Base-by-base conservation (phyloP, 2,888 invertebrate species). In the Monoplex corrugatus region DNA sequence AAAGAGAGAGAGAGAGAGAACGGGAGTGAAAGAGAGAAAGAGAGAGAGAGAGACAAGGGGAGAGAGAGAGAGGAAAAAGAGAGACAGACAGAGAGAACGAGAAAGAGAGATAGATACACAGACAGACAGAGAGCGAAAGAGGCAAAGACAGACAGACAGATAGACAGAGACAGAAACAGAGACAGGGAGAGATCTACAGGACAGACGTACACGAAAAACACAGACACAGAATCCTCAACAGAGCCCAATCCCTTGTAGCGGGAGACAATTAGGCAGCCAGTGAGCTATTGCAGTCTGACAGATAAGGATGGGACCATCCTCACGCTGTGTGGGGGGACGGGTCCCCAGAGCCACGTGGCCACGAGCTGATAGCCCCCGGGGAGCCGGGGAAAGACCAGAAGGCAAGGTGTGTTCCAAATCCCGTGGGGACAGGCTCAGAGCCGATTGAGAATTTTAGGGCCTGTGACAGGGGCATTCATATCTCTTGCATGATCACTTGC, bases 21-120 rank as follows among this genome's bases (percentile, higher is more conserved):
- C 1, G 50, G 40, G 32, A 32, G 50, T 35, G 32, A 32, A 40
- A 32, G 40, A 40, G 43, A 44, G 43, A 82, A 28, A 82, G 44
- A 82, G 82, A 82, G 82, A 44, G 82, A 40, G 82, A 44, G 82
- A 82, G 82, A 44, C 28, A 82, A 35, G 35, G 82, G 40, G 82
- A 82, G 82, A 72, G 72, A 72, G 72, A 32, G 32, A n/a, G 72
- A 72, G 72, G 72, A 72, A 35, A 72, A 35, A 72, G 72, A 72
- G 72, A 72, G 72, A 72, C 32, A 72, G 72, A 72, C 32, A 72
- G 72, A 32, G 50, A 72, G 32, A n/a, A 35, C 5, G n/a, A 5
- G 32, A 32, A 35, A 16, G 72, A 72, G 72, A 75, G 72, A 35
- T 13, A 23, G 35, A 75, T n/a, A 38, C 5, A 63, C 23, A 23